Conservation (phyloP, 2,888 invertebrate species). For the Drosophila lutescens region DNA sequence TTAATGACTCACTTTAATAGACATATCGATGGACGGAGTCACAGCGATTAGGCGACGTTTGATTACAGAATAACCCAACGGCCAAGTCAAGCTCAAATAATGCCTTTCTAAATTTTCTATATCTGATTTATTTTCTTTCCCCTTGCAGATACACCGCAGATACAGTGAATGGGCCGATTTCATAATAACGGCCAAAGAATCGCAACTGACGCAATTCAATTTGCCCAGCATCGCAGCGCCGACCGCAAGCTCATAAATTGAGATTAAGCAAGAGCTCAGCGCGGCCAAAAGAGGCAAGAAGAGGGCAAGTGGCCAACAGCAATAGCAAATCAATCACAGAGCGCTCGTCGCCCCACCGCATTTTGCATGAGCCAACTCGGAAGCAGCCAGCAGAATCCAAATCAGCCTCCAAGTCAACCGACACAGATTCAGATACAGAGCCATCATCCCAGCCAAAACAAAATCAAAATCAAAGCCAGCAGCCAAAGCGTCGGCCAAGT, state of each 20-base stretch:
- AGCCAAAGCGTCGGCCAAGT: constrained; percentile 60
- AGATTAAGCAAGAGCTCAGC: constrained; percentile 65
- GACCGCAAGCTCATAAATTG: constrained; percentile 76
- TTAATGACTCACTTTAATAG: constrained; percentile 60
- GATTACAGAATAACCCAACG: constrained; percentile 52
- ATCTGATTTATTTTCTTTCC: constrained; percentile 19
- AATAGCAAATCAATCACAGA: constrained; percentile 74
- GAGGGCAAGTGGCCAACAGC: constrained; percentile 29
- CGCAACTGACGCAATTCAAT: constrained; percentile 77
- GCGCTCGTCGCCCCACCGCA: constrained; percentile 54
- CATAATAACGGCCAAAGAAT: constrained; percentile 53
- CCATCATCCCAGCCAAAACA: constrained; percentile 5
- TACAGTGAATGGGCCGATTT: constrained; percentile 71
- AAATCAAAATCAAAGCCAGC: constrained; percentile 19
- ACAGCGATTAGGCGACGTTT: constrained; percentile 45
- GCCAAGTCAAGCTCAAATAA: constrained; percentile 23
- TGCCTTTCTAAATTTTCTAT: constrained; percentile 42
- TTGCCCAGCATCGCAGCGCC: constrained; percentile 57
- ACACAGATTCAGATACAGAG: constrained; percentile 26
- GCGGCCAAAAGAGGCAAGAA: background rate
- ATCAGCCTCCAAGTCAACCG: constrained; percentile 6
- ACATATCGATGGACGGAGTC: constrained; percentile 26
- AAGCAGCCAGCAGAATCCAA: constrained; percentile 20
- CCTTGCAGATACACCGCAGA: constrained; percentile 52
- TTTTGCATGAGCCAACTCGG: constrained; percentile 83